Evolutionary conservation across 2,113 vertebrate species (phyloP).

Genomic region (Xiphias gladius): DNA sequence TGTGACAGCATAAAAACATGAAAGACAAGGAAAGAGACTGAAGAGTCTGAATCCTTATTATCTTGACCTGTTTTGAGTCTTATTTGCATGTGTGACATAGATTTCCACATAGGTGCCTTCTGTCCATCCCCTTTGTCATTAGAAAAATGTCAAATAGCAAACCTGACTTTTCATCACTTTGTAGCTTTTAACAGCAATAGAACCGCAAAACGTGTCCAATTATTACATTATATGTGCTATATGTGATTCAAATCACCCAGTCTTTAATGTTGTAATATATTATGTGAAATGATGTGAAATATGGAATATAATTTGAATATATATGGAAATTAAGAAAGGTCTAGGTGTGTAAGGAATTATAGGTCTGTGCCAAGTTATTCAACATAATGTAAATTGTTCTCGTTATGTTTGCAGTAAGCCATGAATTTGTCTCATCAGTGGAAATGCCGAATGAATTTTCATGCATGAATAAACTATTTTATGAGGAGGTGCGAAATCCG

Average conservation of each 20-base stretch:
- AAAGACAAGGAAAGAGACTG: not conserved
- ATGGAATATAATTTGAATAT: slow-evolving; percentile 16
- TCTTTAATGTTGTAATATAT: slow-evolving; percentile 15
- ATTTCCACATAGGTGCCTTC: slow-evolving; percentile 47
- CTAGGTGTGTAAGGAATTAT: not conserved
- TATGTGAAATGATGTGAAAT: not conserved
- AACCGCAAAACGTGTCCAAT: not conserved
- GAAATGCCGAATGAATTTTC: slow-evolving; percentile 11
- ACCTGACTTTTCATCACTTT: not conserved
- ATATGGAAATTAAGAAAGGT: not conserved
- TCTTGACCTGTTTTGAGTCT: slow-evolving; percentile 6
- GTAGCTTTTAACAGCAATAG: not conserved
- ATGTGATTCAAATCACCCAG: not conserved
- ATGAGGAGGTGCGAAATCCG: not conserved
- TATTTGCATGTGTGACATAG: slow-evolving; percentile 23
- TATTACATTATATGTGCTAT: not conserved
- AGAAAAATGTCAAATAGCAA: not conserved
- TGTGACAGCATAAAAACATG: not conserved
- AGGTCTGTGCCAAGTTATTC: not conserved
- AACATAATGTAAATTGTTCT: not conserved
- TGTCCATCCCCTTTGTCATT: not conserved
- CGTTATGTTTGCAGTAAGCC: not conserved
- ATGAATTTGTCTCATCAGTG: slow-evolving; percentile 11
- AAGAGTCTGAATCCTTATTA: not conserved
- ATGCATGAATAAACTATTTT: slow-evolving; percentile 71